phyloP scores from a whole-genome alignment of 2,888 invertebrate species.

The Marronus borbonicus region DNA sequence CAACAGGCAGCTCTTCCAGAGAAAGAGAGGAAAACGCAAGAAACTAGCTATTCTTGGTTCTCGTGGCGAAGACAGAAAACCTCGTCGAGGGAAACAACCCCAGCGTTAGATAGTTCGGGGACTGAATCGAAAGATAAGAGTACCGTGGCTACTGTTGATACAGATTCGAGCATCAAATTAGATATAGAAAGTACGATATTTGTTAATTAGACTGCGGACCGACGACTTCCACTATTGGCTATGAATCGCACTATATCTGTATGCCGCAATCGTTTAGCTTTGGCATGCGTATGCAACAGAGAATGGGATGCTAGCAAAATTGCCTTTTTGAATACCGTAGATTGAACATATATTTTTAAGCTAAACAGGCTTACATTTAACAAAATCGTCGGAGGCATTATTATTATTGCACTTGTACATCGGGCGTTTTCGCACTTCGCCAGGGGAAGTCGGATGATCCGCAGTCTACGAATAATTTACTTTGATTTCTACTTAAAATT shows the following conservation, averaged over 20 bases:
- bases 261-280: too few species aligned
- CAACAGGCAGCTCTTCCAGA: slow-evolving; percentile 56
- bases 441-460: too few species aligned
- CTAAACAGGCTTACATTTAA: too few species aligned
- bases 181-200: slow-evolving; percentile 54
- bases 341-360: too few species aligned
- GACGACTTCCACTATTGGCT: too few species aligned
- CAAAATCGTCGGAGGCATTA: too few species aligned
- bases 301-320: too few species aligned
- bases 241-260: too few species aligned
- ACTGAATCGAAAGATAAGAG: slow-evolving; percentile 52
- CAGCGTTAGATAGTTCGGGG: slow-evolving; percentile 58
- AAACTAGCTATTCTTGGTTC: slow-evolving; percentile 77
- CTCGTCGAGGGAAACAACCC: slow-evolving; percentile 65
- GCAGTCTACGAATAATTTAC: background rate
- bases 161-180: slow-evolving; percentile 53
- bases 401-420: too few species aligned
- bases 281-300: too few species aligned
- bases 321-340: too few species aligned
- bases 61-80: slow-evolving; percentile 77
- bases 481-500: background rate
- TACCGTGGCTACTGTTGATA: slow-evolving; percentile 38
- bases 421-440: too few species aligned
- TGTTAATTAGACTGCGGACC: background rate
- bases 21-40: slow-evolving; percentile 57